phyloP scores from a whole-genome alignment of 2,113 vertebrate genomes.

The Thunnus thynnus region DNA sequence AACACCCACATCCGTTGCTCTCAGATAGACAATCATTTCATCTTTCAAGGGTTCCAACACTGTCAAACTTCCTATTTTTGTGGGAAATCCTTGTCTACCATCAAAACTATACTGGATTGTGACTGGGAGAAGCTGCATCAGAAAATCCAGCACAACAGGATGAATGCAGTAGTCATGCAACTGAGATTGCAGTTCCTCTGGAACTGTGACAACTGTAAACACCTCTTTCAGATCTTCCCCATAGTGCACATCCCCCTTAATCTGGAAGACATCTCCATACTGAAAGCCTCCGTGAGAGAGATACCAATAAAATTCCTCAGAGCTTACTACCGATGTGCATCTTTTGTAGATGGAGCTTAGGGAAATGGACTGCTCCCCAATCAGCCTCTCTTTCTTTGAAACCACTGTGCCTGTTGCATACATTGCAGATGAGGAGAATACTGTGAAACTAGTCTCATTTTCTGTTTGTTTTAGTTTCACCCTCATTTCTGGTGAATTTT shows the following conservation, averaged over 20 bases:
- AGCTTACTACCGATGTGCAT: slow-evolving; percentile 80
- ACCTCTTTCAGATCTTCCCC: slow-evolving; percentile 87
- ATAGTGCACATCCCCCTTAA: slow-evolving; percentile 84
- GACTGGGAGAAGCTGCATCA: slow-evolving; percentile 86
- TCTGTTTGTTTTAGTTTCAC: slow-evolving; percentile 78
- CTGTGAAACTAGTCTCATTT: slow-evolving; percentile 76
- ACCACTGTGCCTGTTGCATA: slow-evolving; percentile 86
- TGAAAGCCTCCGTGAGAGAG: slow-evolving; percentile 86
- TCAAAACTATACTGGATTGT: slow-evolving; percentile 63
- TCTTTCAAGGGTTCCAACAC: slow-evolving; percentile 85
- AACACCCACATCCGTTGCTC: slow-evolving; percentile 73
- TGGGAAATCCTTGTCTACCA: slow-evolving; percentile 83
- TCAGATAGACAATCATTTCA: slow-evolving; percentile 89
- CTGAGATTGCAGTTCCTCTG: slow-evolving; percentile 73
- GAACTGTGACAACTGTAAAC: slow-evolving; percentile 82
- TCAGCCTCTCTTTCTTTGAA: slow-evolving; percentile 50
- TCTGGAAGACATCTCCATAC: slow-evolving; percentile 84
- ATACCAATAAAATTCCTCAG: slow-evolving; percentile 82
- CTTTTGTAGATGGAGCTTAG: slow-evolving; percentile 82
- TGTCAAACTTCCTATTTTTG: slow-evolving; percentile 85
- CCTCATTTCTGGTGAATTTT: slow-evolving; percentile 81
- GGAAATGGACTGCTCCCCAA: slow-evolving; percentile 84
- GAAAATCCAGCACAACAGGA: slow-evolving; percentile 88
- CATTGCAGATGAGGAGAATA: slow-evolving; percentile 79
- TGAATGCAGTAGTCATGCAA: slow-evolving; percentile 88